Evolutionary conservation across 2,888 invertebrate species (phyloP).

Genomic region (Nemotelus nigrinus): DNA sequence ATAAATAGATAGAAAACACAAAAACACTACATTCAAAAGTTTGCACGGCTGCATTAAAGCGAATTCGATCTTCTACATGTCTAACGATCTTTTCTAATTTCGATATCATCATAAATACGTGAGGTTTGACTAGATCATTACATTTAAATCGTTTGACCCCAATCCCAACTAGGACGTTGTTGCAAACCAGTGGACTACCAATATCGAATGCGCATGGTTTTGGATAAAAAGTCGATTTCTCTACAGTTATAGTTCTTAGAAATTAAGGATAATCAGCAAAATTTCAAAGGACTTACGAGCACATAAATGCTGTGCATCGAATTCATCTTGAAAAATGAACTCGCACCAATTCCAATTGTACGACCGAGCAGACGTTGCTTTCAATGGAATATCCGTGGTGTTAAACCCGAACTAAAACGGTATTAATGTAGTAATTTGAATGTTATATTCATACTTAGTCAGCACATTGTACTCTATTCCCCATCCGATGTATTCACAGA

Average conservation of each 20-base stretch:
- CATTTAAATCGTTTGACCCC: slow-evolving; percentile 84
- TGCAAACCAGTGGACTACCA: slow-evolving; percentile 77
- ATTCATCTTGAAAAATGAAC: neutral
- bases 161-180: slow-evolving; percentile 74
- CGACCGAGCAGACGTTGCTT: neutral
- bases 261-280: neutral
- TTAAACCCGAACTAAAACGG: neutral
- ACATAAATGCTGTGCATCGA: neutral
- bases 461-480: neutral
- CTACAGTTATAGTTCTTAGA: neutral
- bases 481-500: slow-evolving; percentile 1
- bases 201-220: slow-evolving; percentile 66
- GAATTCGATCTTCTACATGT: too few species aligned
- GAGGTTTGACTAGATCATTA: slow-evolving; percentile 56
- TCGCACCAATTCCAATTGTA: neutral
- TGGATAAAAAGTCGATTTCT: neutral
- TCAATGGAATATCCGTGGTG: neutral
- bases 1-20: too few species aligned
- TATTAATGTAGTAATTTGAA: neutral
- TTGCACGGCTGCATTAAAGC: too few species aligned
- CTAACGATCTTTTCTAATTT: neutral
- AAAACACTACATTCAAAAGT: too few species aligned
- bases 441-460: neutral
- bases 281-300: neutral
- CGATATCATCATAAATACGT: slow-evolving; percentile 2